Evolutionary conservation across 92 coral and sea anemone genomes (phyloP).

Genomic region (Porites divaricata): DNA sequence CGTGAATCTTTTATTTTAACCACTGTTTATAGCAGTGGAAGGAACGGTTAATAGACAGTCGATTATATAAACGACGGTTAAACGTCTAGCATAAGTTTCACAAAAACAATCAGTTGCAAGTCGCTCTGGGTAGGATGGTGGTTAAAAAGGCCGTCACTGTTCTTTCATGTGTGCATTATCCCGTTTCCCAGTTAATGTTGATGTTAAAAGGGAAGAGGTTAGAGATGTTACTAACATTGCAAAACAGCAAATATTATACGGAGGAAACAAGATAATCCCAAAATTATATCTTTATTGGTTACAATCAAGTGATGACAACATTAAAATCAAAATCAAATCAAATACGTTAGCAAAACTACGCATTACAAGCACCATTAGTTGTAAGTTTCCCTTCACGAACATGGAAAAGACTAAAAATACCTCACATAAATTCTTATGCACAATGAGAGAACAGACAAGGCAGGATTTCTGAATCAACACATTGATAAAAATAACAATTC

Average conservation of each 20-base stretch:
- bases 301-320: not conserved
- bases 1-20: too few relatives aligned
- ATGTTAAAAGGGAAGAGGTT: not conserved
- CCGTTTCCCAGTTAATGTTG: not conserved
- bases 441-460: too few relatives aligned
- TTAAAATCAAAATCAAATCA: not conserved
- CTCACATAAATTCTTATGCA: too few relatives aligned
- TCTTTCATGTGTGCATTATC: too few relatives aligned
- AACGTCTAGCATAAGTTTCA: not conserved
- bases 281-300: constrained; percentile 62
- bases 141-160: too few relatives aligned
- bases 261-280: constrained; percentile 35
- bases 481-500: too few relatives aligned
- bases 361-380: not conserved
- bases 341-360: not conserved
- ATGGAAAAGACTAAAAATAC: not conserved
- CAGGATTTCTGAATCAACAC: not conserved
- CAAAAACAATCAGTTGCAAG: not conserved
- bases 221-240: not conserved
- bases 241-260: constrained; percentile 11
- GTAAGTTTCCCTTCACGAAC: not conserved
- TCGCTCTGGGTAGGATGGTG: not conserved
- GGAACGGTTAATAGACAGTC: too few relatives aligned
- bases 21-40: too few relatives aligned
- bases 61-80: too few relatives aligned